Evolutionary conservation across 2,113 vertebrate genomes (phyloP).

Genomic region (Microtus richardsoni): DNA sequence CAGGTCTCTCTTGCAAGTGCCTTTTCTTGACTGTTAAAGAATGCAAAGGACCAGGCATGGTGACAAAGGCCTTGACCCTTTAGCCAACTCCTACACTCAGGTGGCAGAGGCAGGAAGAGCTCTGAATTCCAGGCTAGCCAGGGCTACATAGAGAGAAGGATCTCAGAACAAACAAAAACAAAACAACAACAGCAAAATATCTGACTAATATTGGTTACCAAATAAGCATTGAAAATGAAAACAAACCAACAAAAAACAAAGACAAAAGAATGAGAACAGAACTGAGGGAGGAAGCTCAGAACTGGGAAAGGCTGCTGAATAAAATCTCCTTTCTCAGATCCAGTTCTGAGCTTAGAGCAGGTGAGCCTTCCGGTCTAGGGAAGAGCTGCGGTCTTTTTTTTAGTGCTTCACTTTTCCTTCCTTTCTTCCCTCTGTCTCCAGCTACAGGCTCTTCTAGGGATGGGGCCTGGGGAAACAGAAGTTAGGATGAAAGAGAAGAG

Average conservation of each 20-base stretch:
- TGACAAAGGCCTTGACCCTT: not conserved
- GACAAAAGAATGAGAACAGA: not conserved
- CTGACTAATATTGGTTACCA: not conserved
- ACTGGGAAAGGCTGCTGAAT: not conserved
- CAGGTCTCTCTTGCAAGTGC: not conserved
- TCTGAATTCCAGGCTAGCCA: not conserved
- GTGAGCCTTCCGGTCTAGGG: not conserved
- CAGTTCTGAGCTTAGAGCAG: not conserved
- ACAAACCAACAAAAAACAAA: not conserved
- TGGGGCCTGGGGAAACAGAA: not conserved
- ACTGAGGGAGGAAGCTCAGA: not conserved
- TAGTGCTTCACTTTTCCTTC: not conserved
- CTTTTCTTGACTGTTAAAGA: conserved; percentile 1
- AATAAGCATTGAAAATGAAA: not conserved
- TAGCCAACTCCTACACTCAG: not conserved
- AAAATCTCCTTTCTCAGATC: not conserved
- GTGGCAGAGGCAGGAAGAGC: too few relatives aligned
- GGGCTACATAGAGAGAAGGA: not conserved
- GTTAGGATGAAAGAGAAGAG: not conserved
- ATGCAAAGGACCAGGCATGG: not conserved
- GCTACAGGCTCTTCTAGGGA: not conserved
- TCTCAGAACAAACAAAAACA: not conserved
- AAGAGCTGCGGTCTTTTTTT: not conserved
- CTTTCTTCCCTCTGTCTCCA: not conserved
- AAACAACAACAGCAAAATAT: not conserved